Conservation (phyloP, 2,797 vertebrate genomes). For the Argyrosomus regius region DNA sequence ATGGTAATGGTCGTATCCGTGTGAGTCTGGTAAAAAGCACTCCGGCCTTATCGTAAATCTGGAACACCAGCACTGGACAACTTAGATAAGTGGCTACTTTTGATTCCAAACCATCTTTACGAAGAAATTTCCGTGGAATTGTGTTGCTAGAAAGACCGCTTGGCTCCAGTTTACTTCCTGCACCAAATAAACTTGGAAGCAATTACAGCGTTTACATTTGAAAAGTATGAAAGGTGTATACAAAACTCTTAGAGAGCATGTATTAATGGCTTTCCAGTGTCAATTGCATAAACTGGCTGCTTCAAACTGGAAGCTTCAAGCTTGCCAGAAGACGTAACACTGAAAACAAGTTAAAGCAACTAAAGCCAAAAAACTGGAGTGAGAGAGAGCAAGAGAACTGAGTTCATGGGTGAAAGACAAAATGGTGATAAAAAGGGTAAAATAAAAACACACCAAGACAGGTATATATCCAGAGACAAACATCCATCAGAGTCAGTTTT, state of each 20-base stretch:
- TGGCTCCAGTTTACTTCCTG: conserved; percentile 37
- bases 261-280: conserved; percentile 35
- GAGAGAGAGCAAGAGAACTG: neutral
- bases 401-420: neutral
- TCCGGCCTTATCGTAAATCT: neutral
- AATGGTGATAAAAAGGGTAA: conserved; percentile 16
- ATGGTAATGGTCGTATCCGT: conserved; percentile 1
- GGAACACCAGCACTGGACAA: neutral
- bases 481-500: conserved; percentile 48
- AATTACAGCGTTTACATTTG: conserved; percentile 52
- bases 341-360: conserved; percentile 16
- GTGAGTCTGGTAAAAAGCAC: conserved; percentile 10
- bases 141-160: neutral
- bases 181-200: conserved; percentile 36
- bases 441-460: conserved; percentile 28
- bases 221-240: conserved; percentile 18
- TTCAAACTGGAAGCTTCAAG: neutral
- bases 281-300: conserved; percentile 2
- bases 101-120: conserved; percentile 30
- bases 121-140: conserved; percentile 30
- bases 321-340: neutral
- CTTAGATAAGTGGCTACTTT: neutral
- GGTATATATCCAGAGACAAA: conserved; percentile 41
- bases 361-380: neutral
- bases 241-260: conserved; percentile 26